Conservation (phyloP, 2,797 vertebrate species). For the Otolemur crassicaudatus region DNA sequence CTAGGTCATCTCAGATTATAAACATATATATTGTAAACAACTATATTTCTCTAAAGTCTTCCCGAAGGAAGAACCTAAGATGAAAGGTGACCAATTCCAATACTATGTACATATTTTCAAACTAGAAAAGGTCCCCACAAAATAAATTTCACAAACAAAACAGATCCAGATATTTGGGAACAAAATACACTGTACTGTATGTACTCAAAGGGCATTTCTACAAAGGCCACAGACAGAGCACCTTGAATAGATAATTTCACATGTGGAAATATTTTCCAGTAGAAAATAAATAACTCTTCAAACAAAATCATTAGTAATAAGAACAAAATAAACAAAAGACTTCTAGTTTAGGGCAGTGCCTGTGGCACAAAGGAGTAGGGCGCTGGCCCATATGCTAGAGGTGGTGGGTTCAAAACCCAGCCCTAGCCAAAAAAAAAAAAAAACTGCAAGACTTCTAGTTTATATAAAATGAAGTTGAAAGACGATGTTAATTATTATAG, state of each 20-base stretch:
- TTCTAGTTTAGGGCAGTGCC: neutral
- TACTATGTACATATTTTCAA: neutral
- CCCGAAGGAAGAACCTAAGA: neutral
- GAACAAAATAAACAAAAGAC: constrained; percentile 21
- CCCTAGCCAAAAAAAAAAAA: too few species aligned
- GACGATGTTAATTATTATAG: neutral
- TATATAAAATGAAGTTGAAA: constrained; percentile 40
- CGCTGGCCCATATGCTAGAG: too few species aligned
- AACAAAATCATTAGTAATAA: constrained; percentile 41
- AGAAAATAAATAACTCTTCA: constrained; percentile 29
- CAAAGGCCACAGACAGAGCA: constrained; percentile 16
- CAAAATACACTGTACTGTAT: neutral
- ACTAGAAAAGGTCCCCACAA: neutral
- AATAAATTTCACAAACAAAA: constrained; percentile 44
- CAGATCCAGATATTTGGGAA: constrained; percentile 7
- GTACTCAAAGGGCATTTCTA: constrained; percentile 32
- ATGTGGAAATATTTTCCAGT: constrained; percentile 6
- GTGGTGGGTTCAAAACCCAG: too few species aligned
- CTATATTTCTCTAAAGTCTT: constrained; percentile 24
- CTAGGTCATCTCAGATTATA: constrained; percentile 17
- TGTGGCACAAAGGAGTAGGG: too few species aligned
- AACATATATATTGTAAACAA: neutral
- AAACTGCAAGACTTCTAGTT: neutral
- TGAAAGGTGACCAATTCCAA: constrained; percentile 13
- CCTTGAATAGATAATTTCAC: neutral